phyloP scores from a whole-genome alignment of 2,113 vertebrate genomes.

The Axis porcinus region DNA sequence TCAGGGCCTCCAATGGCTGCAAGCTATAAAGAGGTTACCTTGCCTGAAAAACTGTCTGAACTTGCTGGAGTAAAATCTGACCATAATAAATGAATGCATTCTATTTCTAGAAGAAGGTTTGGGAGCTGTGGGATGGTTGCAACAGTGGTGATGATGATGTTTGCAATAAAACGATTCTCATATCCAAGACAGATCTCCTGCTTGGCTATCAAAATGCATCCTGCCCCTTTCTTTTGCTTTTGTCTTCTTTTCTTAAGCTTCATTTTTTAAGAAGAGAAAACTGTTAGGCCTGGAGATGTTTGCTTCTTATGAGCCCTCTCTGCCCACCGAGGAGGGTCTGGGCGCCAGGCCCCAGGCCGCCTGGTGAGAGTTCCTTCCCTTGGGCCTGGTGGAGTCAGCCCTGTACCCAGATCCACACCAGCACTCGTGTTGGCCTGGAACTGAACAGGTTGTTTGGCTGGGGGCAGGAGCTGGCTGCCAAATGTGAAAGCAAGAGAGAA shows the following conservation, averaged over 20 bases:
- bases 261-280: slow-evolving; percentile 32
- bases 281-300: not conserved
- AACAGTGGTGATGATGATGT: not conserved
- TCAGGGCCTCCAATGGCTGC: not conserved
- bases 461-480: slow-evolving; percentile 47
- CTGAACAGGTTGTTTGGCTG: slow-evolving; percentile 49
- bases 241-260: not conserved
- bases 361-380: not conserved
- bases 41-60: not conserved
- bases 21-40: not conserved
- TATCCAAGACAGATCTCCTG: not conserved
- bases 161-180: not conserved
- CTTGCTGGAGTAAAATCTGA: not conserved
- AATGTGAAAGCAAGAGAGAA: slow-evolving; percentile 41
- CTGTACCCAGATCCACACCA: not conserved
- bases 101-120: not conserved
- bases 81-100: not conserved
- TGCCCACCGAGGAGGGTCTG: slow-evolving; percentile 1
- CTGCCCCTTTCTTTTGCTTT: not conserved
- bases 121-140: not conserved
- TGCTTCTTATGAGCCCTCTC: not conserved
- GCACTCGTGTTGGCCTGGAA: slow-evolving; percentile 42
- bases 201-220: not conserved
- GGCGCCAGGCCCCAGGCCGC: not conserved
- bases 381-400: not conserved